Evolutionary conservation across 1,140 invertebrate genomes (phyloP).

Genomic region (Sycophaga agraensis): DNA sequence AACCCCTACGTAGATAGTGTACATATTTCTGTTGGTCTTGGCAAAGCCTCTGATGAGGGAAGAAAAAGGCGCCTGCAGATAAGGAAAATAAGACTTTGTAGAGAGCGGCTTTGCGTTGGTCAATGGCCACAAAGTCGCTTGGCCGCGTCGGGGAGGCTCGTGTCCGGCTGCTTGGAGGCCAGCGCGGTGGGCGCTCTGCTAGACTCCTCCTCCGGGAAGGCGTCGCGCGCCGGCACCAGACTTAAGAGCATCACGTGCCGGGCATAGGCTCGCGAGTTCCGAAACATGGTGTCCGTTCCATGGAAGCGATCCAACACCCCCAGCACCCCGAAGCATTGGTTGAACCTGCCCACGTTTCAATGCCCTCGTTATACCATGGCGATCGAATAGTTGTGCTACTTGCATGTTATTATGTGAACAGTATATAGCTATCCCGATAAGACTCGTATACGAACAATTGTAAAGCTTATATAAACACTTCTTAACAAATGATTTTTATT

Average conservation of each 20-base stretch:
- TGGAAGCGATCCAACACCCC: constrained; percentile 84
- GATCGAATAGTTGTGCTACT: too few species aligned
- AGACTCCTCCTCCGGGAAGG: constrained; percentile 67
- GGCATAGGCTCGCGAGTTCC: constrained; percentile 70
- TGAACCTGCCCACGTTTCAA: constrained; percentile 77
- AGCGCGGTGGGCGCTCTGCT: background rate
- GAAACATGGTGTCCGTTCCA: constrained; percentile 79
- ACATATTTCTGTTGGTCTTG: too few species aligned
- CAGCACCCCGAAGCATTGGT: constrained; percentile 83
- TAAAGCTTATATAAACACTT: too few species aligned
- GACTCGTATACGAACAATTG: too few species aligned
- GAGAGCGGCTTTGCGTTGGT: background rate
- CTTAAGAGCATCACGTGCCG: constrained; percentile 82
- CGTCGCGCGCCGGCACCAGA: constrained; percentile 71
- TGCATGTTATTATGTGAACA: too few species aligned
- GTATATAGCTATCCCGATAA: too few species aligned
- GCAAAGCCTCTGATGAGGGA: too few species aligned
- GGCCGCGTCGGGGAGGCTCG: background rate
- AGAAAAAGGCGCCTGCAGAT: too few species aligned
- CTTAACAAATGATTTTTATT: too few species aligned
- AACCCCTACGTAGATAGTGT: too few species aligned
- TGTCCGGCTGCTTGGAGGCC: background rate
- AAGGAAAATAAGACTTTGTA: too few species aligned
- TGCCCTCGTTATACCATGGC: too few species aligned
- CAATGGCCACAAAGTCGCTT: constrained; percentile 7